Percentiles rank a stretch among this genome's conserved stretches.
These are phyloP conservation scores for Macroramphosus scolopax DNA, from an alignment of 2,797 vertebrate species.

Conservation along the genomic window DNA sequence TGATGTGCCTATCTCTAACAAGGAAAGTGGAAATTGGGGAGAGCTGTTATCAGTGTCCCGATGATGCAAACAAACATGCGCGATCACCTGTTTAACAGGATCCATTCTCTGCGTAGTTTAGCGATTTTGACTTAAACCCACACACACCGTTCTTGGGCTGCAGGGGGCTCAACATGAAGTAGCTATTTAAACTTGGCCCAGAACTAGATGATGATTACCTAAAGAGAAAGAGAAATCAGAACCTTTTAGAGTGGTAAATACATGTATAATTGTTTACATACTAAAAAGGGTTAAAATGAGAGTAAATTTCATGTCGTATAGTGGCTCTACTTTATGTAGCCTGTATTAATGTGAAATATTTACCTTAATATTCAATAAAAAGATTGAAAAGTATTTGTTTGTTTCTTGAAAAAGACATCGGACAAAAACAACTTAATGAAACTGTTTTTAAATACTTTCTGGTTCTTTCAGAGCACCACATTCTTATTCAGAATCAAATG, in stretches of 20 bases:
- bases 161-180: slow-evolving; percentile 89
- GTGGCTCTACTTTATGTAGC: slow-evolving; percentile 99
- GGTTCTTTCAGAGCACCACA: too few species aligned
- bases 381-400: slow-evolving; percentile 77
- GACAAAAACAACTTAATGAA: too few species aligned
- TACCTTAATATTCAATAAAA: slow-evolving; percentile 99
- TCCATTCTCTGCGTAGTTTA: slow-evolving; percentile 93
- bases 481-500: too few species aligned
- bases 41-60: slow-evolving; percentile 82
- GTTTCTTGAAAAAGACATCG: too few species aligned
- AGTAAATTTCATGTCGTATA: slow-evolving; percentile 99
- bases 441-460: too few species aligned
- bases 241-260: slow-evolving; percentile 96
- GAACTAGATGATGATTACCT: slow-evolving; percentile 90
- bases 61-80: slow-evolving; percentile 86
- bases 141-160: slow-evolving; percentile 85
- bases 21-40: slow-evolving; percentile 77
- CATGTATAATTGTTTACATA: slow-evolving; percentile 99
- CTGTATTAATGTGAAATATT: slow-evolving; percentile 99
- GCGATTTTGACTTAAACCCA: slow-evolving; percentile 90
- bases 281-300: slow-evolving; percentile 95
- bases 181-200: slow-evolving; percentile 91
- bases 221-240: slow-evolving; percentile 84
- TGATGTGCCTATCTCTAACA: slow-evolving; percentile 89
- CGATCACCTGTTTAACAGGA: slow-evolving; percentile 88